Percentiles rank a stretch among this genome's conserved stretches.
These are phyloP conservation scores for Pyrrhura leucotis DNA, from an alignment of 2,797 vertebrate species.

Conservation along the genomic window DNA sequence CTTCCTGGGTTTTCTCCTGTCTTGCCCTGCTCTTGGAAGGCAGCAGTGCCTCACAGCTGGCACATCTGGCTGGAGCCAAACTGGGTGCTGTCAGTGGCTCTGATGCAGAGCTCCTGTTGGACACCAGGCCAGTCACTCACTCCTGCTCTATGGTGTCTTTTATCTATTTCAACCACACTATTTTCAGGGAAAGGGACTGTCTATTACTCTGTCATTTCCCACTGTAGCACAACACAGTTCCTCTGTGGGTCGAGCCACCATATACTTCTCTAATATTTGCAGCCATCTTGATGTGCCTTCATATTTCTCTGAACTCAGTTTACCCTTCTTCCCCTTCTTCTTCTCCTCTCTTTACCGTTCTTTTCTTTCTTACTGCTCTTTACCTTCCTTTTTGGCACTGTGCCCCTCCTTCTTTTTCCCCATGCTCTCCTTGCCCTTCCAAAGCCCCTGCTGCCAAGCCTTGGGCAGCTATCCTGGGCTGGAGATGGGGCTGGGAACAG, in stretches of 20 bases:
- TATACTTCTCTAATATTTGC: conserved; percentile 9
- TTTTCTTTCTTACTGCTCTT: neutral
- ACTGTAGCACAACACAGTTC: neutral
- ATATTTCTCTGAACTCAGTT: neutral
- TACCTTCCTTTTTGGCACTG: neutral
- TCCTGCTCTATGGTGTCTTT: neutral
- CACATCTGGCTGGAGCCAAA: neutral
- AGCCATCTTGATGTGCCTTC: neutral
- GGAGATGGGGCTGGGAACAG: neutral
- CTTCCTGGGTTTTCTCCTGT: accelerated
- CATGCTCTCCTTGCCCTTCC: neutral
- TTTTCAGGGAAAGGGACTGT: neutral
- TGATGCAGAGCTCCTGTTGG: neutral
- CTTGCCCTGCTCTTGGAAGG: accelerated
- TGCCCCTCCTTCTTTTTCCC: neutral
- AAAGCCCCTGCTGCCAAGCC: neutral
- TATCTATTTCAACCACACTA: neutral
- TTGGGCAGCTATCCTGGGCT: neutral
- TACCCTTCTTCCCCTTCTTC: neutral
- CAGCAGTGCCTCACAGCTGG: neutral
- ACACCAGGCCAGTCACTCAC: neutral
- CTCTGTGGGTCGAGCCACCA: neutral
- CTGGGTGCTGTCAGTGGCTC: neutral
- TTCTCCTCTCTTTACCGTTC: neutral
- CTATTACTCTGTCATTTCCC: neutral